These are phyloP conservation scores for Seira sanloemensis DNA, from an alignment of 2,888 invertebrate genomes.

Conservation along the genomic window DNA sequence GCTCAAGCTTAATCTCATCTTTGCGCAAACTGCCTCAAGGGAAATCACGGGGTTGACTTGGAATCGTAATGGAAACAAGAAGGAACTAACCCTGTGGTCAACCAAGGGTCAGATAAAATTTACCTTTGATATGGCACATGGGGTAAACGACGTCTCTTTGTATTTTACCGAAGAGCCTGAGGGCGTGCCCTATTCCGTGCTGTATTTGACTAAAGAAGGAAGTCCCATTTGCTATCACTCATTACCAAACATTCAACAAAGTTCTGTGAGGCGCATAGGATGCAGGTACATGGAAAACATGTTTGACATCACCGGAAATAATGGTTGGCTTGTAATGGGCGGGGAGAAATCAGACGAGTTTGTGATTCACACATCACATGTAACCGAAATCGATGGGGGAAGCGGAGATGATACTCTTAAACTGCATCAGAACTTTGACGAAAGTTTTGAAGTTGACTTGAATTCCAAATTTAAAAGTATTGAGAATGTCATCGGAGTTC, in stretches of 20 bases:
- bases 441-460: not conserved
- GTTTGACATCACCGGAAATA: not conserved
- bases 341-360: constrained; percentile 16
- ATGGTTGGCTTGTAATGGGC: not conserved
- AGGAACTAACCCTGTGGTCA: no score
- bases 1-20: not conserved
- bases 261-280: not conserved
- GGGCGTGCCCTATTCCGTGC: not conserved
- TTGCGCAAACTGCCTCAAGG: not conserved
- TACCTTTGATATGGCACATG: no score
- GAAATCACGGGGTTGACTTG: no score
- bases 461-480: not conserved
- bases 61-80: no score
- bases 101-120: no score
- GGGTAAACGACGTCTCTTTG: not conserved
- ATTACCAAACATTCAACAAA: not conserved
- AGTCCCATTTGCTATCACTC: not conserved
- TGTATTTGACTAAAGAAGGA: not conserved
- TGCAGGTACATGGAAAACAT: not conserved
- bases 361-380: not conserved
- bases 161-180: not conserved
- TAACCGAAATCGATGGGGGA: not conserved
- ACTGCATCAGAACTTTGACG: not conserved
- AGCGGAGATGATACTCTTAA: not conserved
- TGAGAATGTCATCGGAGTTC: not conserved